A percentile compares a stretch with the other conserved stretches of the same genome.
These are phyloP conservation scores for Bombus breviceps DNA, from an alignment of 1,140 invertebrate species.

Conservation along the genomic window DNA sequence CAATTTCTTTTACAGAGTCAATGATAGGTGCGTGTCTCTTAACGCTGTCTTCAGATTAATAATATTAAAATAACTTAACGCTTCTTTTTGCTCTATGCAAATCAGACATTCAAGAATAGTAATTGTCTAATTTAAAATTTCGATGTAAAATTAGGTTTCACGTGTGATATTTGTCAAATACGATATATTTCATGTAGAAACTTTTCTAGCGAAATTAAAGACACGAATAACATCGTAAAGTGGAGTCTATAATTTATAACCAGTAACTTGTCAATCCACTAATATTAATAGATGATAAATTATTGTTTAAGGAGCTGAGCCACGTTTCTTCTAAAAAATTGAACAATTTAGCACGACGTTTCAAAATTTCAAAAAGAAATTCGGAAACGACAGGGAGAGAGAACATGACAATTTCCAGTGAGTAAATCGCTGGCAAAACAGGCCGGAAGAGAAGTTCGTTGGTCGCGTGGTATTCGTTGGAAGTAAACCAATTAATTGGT, in stretches of 20 bases:
- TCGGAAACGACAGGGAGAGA: not conserved
- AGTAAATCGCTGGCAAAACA: constrained; percentile 58
- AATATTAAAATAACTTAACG: no score
- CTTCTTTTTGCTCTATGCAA: no score
- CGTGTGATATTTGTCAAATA: no score
- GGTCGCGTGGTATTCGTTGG: constrained; percentile 65
- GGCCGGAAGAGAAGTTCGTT: constrained; percentile 64
- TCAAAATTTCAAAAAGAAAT: not conserved
- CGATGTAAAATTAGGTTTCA: no score
- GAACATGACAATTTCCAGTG: constrained; percentile 57
- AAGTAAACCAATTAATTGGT: constrained; percentile 75
- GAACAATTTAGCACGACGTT: not conserved
- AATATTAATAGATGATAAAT: not conserved
- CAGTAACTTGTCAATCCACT: no score
- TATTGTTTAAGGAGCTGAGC: not conserved
- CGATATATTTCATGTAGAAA: no score
- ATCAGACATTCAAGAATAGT: no score
- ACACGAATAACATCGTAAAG: not conserved
- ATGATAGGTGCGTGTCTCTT: no score
- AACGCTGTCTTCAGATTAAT: no score
- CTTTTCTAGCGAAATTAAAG: no score
- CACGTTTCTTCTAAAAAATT: not conserved
- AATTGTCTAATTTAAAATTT: no score
- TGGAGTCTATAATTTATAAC: not conserved
- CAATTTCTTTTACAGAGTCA: not conserved